Evolutionary conservation across 2,113 vertebrate species (phyloP), one percentile per base, ranked within the genome.

Genomic region (Embiotoca jacksoni): DNA sequence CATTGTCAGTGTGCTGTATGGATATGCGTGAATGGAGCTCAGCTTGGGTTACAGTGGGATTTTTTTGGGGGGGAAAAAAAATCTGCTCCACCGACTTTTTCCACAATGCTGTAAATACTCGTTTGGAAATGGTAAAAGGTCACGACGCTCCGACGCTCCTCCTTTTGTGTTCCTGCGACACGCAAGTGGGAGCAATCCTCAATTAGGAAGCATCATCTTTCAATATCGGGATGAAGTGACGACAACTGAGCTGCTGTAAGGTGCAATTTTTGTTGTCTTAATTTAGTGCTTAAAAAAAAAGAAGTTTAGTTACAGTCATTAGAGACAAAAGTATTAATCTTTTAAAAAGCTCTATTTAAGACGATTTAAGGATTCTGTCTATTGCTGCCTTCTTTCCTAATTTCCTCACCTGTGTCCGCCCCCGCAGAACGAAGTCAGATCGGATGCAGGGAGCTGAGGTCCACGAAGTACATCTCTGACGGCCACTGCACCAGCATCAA

Each of bases 381-480:
- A 44, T 5, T 5, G 37, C 8, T 44, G 41, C 7, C 41, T 44
- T 44, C 41, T 13, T 6, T 15, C 8, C 4, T 15, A 11, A 49
- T 57, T 35, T 46, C 64, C 6, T 39, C 8, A 3, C 11, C 5
- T 57, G 5, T 3, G 46, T 63, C 14, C 70, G 10, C 75, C 16
- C 59, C 67, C 32, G 30, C 91, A 99, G 98, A 95, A 79, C 94
- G 92, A 0, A 93, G 94, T 81, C 97, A 97, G 82, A 95, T 99
- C 11, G 97, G 97, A 5, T 99, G 98, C 89, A 93, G 97, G 68
- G 97, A 99, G 61, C 93, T 99, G 82, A 93, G 98, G 55, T 99
- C 97, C 72, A 98, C 97, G 30, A 99, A 98, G 75, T 99, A 99
- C 87, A 98, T 99, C 91, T 99, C 97, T 0, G 98, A 99, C 0